A percentile compares a stretch with the other conserved stretches of the same genome.
phyloP scores from a whole-genome alignment of 1,140 invertebrate species.

The Diuraphis noxia region DNA sequence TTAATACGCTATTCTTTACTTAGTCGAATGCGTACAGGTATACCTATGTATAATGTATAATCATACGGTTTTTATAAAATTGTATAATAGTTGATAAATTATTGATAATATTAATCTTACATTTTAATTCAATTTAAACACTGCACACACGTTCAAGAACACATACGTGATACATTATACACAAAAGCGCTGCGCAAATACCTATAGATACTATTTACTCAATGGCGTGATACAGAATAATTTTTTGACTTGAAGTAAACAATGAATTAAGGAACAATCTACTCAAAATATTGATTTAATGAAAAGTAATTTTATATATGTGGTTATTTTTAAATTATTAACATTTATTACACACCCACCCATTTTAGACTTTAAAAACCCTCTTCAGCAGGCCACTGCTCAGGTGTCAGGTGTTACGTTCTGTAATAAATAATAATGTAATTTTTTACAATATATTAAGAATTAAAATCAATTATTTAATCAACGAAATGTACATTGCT shows the following conservation, averaged over 20 bases:
- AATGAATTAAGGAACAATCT: neutral
- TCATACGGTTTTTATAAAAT: neutral
- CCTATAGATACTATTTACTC: too few species aligned
- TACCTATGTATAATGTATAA: too few species aligned
- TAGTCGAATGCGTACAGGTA: neutral
- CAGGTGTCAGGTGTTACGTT: neutral
- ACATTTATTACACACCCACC: neutral
- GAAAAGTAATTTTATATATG: neutral
- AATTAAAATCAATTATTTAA: neutral
- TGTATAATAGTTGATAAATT: too few species aligned
- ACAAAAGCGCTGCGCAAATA: neutral
- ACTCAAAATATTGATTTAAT: neutral
- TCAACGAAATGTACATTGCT: neutral
- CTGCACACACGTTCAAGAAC: neutral
- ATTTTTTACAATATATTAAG: neutral
- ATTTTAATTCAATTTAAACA: neutral
- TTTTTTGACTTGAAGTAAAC: neutral
- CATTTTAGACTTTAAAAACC: neutral
- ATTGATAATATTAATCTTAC: neutral
- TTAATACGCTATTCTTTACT: too few species aligned
- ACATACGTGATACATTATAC: neutral
- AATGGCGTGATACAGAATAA: neutral
- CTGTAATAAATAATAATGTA: neutral
- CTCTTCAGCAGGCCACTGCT: neutral
- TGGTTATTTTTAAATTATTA: neutral